Evolutionary conservation across 2,113 vertebrate species (phyloP), one percentile per base, ranked within the genome.

Genomic region (Silurus glanis): DNA sequence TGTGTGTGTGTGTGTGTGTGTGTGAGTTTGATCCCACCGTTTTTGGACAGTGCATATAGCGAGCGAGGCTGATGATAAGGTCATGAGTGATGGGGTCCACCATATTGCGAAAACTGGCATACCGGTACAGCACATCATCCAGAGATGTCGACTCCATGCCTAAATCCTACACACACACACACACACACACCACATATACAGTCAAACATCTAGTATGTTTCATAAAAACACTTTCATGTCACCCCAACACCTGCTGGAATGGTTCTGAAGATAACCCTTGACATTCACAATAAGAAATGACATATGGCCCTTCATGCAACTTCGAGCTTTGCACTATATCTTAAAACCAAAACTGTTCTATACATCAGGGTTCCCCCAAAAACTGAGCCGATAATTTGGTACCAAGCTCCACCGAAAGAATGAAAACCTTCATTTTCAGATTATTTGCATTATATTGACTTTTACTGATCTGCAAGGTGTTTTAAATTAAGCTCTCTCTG

Each of bases 21-120:
- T 75, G 58, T 10, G 80, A 45, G 55, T 28, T 59, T 23, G 53
- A 51, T 95, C 59, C 94, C 56, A 97, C 96, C 91, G 94, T 93
- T 92, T 96, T 96, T 87, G 96, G 96, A 91, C 96, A 97, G 87
- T 97, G 96, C 88, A 97, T 93, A 84, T 96, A 95, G 64, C 96
- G 93, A 0, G 96, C 96, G 37, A 97, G 92, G 89, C 95, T 96
- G 94, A 97, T 96, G 92, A 97, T 95, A 76, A 97, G 92, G 89
- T 97, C 96, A 0, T 97, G 96, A 0, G 96, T 96, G 91, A 97
- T 97, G 9, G 96, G 96, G 88, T 97, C 96, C 91, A 97, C 96
- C 85, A 96, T 91, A 92, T 96, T 97, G 51, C 96, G 91, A 92
- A 96, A 97, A 93, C 96, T 97, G 91, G 96, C 96, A 0, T 97